Evolutionary conservation across 2,888 invertebrate species (phyloP).

Genomic region (Octonoba sinensis): DNA sequence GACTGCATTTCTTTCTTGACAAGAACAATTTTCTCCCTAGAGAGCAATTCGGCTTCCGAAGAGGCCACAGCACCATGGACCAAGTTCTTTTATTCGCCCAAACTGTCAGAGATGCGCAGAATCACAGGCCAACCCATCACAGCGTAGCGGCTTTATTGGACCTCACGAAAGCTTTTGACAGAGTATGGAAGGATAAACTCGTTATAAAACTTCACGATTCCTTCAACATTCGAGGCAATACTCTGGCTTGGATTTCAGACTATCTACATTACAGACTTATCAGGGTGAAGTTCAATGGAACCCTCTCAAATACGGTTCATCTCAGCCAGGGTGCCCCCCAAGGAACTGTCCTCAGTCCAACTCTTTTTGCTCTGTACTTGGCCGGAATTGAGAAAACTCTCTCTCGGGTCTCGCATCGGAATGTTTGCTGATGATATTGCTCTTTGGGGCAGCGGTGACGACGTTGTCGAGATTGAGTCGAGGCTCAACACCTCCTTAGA

Average conservation of each 20-base stretch:
- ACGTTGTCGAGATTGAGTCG: no score
- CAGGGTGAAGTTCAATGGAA: constrained; percentile 14
- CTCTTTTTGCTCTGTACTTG: no score
- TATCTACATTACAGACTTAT: constrained; percentile 22
- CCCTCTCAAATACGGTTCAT: not conserved
- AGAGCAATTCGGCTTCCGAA: constrained; percentile 3
- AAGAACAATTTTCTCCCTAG: not conserved
- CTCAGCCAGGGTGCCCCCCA: constrained; percentile 15
- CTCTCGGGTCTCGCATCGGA: no score
- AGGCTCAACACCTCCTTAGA: no score
- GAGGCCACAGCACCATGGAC: not conserved
- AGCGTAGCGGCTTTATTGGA: constrained; percentile 6
- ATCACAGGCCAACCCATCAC: not conserved
- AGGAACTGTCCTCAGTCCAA: not conserved
- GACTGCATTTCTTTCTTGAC: constrained; percentile 9
- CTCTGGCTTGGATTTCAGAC: constrained; percentile 12
- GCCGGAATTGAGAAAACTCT: no score
- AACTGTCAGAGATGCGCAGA: constrained; percentile 16
- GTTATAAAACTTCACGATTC: constrained; percentile 3
- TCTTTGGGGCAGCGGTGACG: no score
- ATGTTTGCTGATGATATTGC: no score
- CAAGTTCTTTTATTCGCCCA: constrained; percentile 10
- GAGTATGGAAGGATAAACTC: constrained; percentile 8
- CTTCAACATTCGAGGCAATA: not conserved
- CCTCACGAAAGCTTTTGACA: constrained; percentile 22